Conservation (phyloP, 2,888 invertebrate genomes). For the Agonopterix alstromeriana region DNA sequence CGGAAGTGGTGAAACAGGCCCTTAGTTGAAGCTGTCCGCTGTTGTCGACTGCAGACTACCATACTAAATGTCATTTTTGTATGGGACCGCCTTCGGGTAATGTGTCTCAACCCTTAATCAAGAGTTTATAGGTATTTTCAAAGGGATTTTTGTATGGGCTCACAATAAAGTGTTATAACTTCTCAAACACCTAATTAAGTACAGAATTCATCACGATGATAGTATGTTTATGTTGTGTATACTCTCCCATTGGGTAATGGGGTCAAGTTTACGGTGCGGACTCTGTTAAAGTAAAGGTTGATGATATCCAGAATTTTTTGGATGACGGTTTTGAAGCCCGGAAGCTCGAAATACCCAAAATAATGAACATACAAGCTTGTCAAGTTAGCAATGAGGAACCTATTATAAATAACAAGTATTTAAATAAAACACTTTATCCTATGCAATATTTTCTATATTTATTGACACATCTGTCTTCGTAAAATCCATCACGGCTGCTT, state of each 20-base stretch:
- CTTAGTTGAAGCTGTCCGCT: too few species aligned
- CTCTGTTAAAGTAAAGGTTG: slow-evolving; percentile 55
- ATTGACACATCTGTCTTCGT: slow-evolving; percentile 62
- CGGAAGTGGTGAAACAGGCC: too few species aligned
- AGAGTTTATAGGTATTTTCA: too few species aligned
- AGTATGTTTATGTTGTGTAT: slow-evolving; percentile 65
- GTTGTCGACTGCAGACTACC: too few species aligned
- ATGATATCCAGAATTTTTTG: slow-evolving; percentile 51
- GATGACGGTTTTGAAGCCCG: slow-evolving; percentile 43
- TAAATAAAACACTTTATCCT: slow-evolving; percentile 4
- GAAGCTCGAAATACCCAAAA: slow-evolving; percentile 51
- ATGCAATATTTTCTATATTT: slow-evolving; percentile 58
- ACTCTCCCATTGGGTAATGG: slow-evolving; percentile 59
- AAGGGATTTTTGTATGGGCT: too few species aligned
- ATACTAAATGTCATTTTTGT: too few species aligned
- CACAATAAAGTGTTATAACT: slow-evolving; percentile 41
- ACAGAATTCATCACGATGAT: slow-evolving; percentile 38
- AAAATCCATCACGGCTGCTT: slow-evolving; percentile 63
- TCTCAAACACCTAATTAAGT: slow-evolving; percentile 40
- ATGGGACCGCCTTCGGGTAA: too few species aligned
- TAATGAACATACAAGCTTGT: slow-evolving; percentile 63
- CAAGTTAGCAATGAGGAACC: slow-evolving; percentile 34
- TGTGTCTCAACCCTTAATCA: too few species aligned
- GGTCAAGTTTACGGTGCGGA: slow-evolving; percentile 62
- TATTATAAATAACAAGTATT: too few species aligned